phyloP scores from a whole-genome alignment of 2,113 vertebrate species.

The Synchiropus splendidus region DNA sequence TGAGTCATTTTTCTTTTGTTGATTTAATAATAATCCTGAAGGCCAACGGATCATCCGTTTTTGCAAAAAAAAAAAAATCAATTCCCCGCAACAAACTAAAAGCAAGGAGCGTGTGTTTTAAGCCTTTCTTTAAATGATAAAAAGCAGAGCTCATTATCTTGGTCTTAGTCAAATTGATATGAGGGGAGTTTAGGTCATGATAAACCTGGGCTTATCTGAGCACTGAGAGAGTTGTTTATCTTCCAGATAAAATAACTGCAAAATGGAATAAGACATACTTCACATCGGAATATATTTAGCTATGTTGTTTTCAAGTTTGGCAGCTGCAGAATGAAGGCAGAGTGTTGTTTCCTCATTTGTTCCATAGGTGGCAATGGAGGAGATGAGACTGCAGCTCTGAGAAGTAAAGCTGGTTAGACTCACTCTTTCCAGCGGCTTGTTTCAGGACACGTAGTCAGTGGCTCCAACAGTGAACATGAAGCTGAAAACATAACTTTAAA shows the following conservation, averaged over 20 bases:
- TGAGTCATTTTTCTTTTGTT: background rate
- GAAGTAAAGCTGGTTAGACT: too few species aligned
- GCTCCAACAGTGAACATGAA: too few species aligned
- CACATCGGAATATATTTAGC: background rate
- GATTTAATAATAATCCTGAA: slow-evolving; percentile 2
- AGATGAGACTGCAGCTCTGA: slow-evolving; percentile 9
- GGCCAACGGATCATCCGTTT: background rate
- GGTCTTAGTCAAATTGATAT: too few species aligned
- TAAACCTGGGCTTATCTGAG: too few species aligned
- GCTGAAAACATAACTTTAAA: too few species aligned
- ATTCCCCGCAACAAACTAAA: slow-evolving; percentile 1
- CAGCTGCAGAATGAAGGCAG: background rate
- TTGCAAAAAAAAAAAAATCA: background rate
- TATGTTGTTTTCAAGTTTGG: background rate
- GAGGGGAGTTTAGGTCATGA: too few species aligned
- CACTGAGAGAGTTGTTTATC: too few species aligned
- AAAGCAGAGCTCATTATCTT: too few species aligned
- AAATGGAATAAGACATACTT: background rate
- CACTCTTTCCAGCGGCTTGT: too few species aligned
- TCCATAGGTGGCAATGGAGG: slow-evolving; percentile 68
- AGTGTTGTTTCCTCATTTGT: slow-evolving; percentile 46
- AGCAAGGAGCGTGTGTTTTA: background rate
- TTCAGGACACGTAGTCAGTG: too few species aligned
- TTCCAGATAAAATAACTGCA: too few species aligned
- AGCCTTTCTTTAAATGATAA: too few species aligned